Evolutionary conservation across 2,888 invertebrate species (phyloP), one percentile per base, ranked within the genome.

Genomic region (Papilio elwesi): DNA sequence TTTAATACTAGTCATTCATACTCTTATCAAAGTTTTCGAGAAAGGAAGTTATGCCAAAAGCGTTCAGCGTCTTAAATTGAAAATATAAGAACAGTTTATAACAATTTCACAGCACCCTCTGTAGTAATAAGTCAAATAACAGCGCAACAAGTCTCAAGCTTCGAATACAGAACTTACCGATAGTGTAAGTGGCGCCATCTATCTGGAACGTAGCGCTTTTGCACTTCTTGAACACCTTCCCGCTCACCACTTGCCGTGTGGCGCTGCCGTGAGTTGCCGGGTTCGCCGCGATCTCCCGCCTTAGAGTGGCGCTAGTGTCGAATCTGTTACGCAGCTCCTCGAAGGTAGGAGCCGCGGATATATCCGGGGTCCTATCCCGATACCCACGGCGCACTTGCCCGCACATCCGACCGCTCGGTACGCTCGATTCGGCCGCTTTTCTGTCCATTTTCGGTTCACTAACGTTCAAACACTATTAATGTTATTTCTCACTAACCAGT

Each of bases 191-290:
- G 78, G 97, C 97, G 86, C 97, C 97, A 92, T 97, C 97, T 89
- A 97, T 95, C 82, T 97, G 97, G 89, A 97, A 97, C 75, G 97
- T 97, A 69, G 97, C 97, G 88, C 97, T 97, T 93, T 97, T 97
- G 94, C 97, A 97, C 90, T 97, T 97, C 94, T 96, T 96, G 91
- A 96, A 96, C 76, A 96, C 88, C 83, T 96, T 95, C 74, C 94
- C 94, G 82, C 93, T 94, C 63, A 94, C 94, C 55, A 91, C 89
- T 78, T 94, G 94, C 15, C 94, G 85, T 51, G 87, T 93, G 76
- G 91, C 93, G 87, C 94, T 94, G 76, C 89, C 90, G 79, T 94
- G 94, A 76, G 93, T 92, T 53, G 93, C 89, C 15, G 94, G 94
- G 78, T 90, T 91, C 80, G 92, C 89, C 75, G 87, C 86, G 75